Evolutionary conservation across 2,888 invertebrate species (phyloP).

Genomic region (Euplagia quadripunctaria): DNA sequence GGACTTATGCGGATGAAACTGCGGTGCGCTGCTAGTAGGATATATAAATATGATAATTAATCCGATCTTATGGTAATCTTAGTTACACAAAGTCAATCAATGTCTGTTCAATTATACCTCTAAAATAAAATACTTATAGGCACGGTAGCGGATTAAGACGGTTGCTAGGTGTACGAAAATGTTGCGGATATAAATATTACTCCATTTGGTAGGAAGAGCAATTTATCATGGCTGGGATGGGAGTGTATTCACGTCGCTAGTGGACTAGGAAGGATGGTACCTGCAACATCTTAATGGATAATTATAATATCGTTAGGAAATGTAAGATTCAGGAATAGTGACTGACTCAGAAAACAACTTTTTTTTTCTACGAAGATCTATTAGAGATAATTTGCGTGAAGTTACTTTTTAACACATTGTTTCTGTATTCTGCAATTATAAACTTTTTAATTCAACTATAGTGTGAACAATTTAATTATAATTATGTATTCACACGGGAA

Average conservation of each 20-base stretch:
- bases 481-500: no score
- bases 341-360: background rate
- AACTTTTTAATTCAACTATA: conserved; percentile 22
- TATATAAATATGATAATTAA: no score
- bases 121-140: background rate
- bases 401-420: background rate
- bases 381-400: background rate
- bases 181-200: background rate
- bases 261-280: no score
- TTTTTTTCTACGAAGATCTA: background rate
- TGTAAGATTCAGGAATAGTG: background rate
- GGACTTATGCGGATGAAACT: no score
- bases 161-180: no score
- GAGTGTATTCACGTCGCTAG: background rate
- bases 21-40: no score
- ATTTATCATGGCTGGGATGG: background rate
- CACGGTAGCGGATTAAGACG: background rate
- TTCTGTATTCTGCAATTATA: background rate
- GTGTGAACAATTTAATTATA: conserved; percentile 57
- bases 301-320: background rate
- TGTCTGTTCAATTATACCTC: no score
- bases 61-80: no score
- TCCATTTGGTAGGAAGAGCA: background rate
- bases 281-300: background rate
- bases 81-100: no score